phyloP scores from a whole-genome alignment of 2,113 vertebrate genomes.

The Upupa epops region DNA sequence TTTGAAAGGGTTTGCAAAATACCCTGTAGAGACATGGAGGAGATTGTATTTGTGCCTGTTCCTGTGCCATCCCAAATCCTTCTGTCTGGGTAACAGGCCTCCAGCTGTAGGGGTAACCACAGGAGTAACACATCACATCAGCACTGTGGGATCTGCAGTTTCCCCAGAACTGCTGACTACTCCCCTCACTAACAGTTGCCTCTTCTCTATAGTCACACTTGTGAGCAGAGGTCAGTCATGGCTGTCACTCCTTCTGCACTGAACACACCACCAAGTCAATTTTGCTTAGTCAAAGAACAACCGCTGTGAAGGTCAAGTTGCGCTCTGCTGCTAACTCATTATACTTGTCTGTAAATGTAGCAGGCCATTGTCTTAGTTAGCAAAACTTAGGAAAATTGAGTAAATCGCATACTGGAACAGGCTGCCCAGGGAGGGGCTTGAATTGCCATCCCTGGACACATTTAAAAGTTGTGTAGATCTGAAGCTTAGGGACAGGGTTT shows the following conservation, averaged over 20 bases:
- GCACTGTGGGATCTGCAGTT: not conserved
- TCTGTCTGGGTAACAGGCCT: not conserved
- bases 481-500: no score
- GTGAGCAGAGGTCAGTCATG: not conserved
- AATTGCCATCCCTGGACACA: no score
- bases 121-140: not conserved
- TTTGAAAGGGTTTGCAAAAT: not conserved
- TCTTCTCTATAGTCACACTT: not conserved
- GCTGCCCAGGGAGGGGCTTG: no score
- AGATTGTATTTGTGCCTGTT: rapidly evolving
- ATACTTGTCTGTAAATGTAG: not conserved
- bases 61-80: not conserved
- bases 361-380: not conserved
- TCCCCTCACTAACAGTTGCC: not conserved
- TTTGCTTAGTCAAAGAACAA: not conserved
- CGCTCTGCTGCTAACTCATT: not conserved
- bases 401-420: not conserved
- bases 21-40: not conserved
- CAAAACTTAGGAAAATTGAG: not conserved
- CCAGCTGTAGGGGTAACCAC: not conserved
- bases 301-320: not conserved
- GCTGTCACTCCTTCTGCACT: not conserved
- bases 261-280: not conserved
- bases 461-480: no score
- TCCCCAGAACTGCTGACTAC: not conserved